phyloP scores from a whole-genome alignment of 2,113 vertebrate genomes.

The Gymnobelideus leadbeateri region DNA sequence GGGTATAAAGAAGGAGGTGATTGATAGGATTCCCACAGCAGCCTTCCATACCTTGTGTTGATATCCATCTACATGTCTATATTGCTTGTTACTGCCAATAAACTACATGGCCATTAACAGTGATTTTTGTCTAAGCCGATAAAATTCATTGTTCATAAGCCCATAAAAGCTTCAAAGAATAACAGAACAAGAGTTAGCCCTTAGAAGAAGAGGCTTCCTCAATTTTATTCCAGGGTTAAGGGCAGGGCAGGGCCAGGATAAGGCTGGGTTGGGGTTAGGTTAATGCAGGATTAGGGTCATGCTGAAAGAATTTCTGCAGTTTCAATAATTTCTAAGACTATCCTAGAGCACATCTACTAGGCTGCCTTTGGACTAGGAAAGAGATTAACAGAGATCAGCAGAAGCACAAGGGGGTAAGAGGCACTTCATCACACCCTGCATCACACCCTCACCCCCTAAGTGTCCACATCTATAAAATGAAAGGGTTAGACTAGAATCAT shows the following conservation, averaged over 20 bases:
- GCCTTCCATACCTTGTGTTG: neutral
- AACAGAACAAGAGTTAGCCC: neutral
- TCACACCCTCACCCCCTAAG: neutral
- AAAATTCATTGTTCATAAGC: neutral
- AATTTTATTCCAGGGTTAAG: neutral
- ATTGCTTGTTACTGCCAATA: neutral
- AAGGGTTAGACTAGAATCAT: neutral
- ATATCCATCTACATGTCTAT: neutral
- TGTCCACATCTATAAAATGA: neutral
- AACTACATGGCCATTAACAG: neutral
- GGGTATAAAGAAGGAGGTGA: neutral
- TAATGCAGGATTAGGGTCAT: neutral
- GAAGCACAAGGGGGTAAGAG: neutral
- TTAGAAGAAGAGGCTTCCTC: neutral
- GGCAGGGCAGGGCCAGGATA: too few species aligned
- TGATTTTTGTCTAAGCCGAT: conserved; percentile 1
- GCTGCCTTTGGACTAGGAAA: neutral
- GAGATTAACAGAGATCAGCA: neutral
- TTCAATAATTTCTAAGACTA: neutral
- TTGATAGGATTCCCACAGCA: neutral
- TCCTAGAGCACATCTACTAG: neutral
- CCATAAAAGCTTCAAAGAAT: neutral
- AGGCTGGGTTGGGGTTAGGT: too few species aligned
- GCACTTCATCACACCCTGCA: neutral
- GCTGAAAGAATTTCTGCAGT: neutral